Evolutionary conservation across 2,888 invertebrate species (phyloP).

Genomic region (Microplitis manilae): DNA sequence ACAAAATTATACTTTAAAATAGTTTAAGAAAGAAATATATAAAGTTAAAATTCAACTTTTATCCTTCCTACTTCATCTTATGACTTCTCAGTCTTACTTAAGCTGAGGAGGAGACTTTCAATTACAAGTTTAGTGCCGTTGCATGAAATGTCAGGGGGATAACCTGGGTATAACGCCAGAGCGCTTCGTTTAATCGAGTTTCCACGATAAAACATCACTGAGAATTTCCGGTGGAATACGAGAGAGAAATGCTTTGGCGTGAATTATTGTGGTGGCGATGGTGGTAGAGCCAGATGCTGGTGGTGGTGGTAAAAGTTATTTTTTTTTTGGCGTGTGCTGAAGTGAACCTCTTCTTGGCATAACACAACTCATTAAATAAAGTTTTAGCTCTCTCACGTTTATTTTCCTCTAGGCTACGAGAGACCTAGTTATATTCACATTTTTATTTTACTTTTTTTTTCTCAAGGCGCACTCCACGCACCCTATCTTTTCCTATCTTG

Average conservation of each 20-base stretch:
- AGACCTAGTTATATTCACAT: conserved; percentile 15
- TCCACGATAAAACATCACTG: conserved; percentile 47
- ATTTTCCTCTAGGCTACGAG: conserved; percentile 20
- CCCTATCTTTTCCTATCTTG: not conserved
- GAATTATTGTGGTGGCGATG: conserved; percentile 17
- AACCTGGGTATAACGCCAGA: conserved; percentile 24
- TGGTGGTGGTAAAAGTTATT: not conserved
- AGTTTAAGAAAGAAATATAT: conserved; percentile 2
- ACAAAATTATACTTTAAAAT: conserved; percentile 5
- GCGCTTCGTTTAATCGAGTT: conserved; percentile 49
- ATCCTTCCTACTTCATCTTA: not conserved
- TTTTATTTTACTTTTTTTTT: conserved; percentile 21
- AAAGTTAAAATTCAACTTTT: conserved; percentile 17
- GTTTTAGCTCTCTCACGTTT: conserved; percentile 32
- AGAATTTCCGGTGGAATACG: conserved; percentile 45
- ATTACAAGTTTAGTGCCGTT: conserved; percentile 43
- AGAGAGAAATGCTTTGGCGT: conserved; percentile 31
- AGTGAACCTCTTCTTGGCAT: conserved; percentile 34
- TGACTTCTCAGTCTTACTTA: conserved; percentile 6
- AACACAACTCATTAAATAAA: conserved; percentile 47
- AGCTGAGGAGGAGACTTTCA: conserved; percentile 26
- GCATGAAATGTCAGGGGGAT: conserved; percentile 21
- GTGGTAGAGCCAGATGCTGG: not conserved
- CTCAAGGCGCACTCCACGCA: not conserved
- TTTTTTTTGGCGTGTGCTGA: conserved; percentile 38